phyloP scores from a whole-genome alignment of 92 coral and sea anemone species.

The Montipora capitata region DNA sequence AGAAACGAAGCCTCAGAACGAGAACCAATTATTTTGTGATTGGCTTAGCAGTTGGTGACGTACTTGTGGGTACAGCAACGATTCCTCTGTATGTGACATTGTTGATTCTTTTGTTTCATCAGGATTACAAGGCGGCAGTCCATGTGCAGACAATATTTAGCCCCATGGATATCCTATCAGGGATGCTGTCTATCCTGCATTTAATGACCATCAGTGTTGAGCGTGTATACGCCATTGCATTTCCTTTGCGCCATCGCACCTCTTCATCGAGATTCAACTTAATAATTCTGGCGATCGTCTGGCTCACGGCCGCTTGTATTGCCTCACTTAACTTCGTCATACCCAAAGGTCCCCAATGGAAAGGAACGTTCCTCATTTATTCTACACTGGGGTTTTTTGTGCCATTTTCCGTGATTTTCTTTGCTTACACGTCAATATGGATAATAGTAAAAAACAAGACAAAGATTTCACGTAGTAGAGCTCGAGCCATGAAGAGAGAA shows the following conservation, averaged over 20 bases:
- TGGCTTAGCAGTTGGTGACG: slow-evolving; percentile 83
- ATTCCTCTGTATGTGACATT: slow-evolving; percentile 78
- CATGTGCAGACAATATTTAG: slow-evolving; percentile 70
- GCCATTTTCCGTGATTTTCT: slow-evolving; percentile 79
- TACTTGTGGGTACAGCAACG: slow-evolving; percentile 77
- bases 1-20: slow-evolving; percentile 82
- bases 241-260: slow-evolving; percentile 85
- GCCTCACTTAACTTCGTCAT: slow-evolving; percentile 78
- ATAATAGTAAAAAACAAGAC: slow-evolving; percentile 73
- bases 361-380: slow-evolving; percentile 80
- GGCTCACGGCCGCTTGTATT: slow-evolving; percentile 74
- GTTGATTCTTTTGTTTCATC: slow-evolving; percentile 53
- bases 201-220: slow-evolving; percentile 85
- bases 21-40: slow-evolving; percentile 85
- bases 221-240: slow-evolving; percentile 84
- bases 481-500: slow-evolving; percentile 73
- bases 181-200: slow-evolving; percentile 86
- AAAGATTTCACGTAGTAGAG: slow-evolving; percentile 72
- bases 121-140: slow-evolving; percentile 35
- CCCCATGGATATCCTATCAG: slow-evolving; percentile 86
- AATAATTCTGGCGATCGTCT: slow-evolving; percentile 57
- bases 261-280: slow-evolving; percentile 69
- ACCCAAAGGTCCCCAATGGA: slow-evolving; percentile 88
- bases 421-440: slow-evolving; percentile 79
- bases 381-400: slow-evolving; percentile 84